Base-by-base conservation (phyloP, 2,797 vertebrate genomes). In the Lacerta viridis region DNA sequence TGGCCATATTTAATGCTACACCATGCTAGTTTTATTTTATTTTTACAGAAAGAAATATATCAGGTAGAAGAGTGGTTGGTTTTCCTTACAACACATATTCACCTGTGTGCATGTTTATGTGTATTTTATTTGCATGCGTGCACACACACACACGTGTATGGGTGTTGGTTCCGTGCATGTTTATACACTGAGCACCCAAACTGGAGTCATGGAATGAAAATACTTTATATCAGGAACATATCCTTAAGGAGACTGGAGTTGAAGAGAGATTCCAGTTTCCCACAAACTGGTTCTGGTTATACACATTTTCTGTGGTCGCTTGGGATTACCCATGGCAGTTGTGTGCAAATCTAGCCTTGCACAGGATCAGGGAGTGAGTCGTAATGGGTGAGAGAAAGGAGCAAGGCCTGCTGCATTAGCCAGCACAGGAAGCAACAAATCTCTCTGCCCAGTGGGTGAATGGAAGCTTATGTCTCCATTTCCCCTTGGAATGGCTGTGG, bases 21-120 rank as follows among this genome's bases (percentile, higher is more conserved):
- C 18, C 59, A 20, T 61, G 20, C 17, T 18, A 64, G 50, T 89
- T 85, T 77, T 81, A 83, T 64, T 88, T 59, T 64, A 64, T 13
- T n/a, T 39, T 89, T 50, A 69, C 74, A 50, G 50, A 50, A 25
- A 23, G 33, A 64, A 64, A 7, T 8, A 43, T 46, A 27, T 36
- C 75, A 90, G 79, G 43, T 11, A 2, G 55, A 84, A 92, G 72
- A 71, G 84, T 72, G 77, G 80, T 74, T 92, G 0, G n/a, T 80
- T 0, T 74, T 43, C 7, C 7, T 18, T 77, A 17, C 46, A n/a
- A 6, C 66, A 36, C 23, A 86, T 43, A 88, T 90, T 90, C 91
- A 25, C 46, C 6, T 13, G 2, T 3, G 7, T 39, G 29, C 17
- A 91, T 23, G 69, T 33, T 61, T 61, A 20, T 61, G 59, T 20